A percentile compares a stretch with the other conserved stretches of the same genome.
These are phyloP conservation scores for Lutraria lutraria DNA, from an alignment of 2,888 invertebrate species.

Conservation along the genomic window DNA sequence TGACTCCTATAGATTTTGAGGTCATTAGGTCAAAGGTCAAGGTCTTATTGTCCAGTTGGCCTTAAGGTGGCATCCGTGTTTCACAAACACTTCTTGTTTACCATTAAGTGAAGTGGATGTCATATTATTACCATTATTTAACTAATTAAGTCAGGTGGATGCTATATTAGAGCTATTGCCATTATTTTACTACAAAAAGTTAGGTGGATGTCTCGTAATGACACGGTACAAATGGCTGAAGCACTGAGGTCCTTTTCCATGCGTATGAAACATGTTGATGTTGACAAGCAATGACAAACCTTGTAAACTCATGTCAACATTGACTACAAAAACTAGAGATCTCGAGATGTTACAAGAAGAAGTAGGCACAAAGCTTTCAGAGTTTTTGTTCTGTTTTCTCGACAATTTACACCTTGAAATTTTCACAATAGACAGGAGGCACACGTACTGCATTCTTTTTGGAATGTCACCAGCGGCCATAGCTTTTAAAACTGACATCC, in stretches of 20 bases:
- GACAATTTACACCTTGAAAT: slow-evolving; percentile 7
- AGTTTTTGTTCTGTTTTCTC: not conserved
- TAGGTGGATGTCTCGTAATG: too few species aligned
- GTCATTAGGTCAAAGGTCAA: too few species aligned
- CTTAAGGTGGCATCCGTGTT: too few species aligned
- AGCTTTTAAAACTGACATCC: not conserved
- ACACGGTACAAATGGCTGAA: not conserved
- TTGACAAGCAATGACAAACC: slow-evolving; percentile 8
- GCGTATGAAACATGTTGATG: not conserved
- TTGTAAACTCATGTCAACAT: not conserved
- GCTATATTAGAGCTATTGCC: too few species aligned
- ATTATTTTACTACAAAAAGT: too few species aligned
- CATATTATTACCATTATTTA: too few species aligned
- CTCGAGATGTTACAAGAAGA: not conserved
- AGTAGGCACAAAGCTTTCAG: not conserved
- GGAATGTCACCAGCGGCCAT: not conserved
- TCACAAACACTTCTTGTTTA: too few species aligned
- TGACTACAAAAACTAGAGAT: not conserved
- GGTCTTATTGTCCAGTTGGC: too few species aligned
- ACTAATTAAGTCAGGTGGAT: too few species aligned
- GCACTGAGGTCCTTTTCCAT: not conserved
- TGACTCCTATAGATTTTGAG: too few species aligned
- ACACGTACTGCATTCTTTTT: slow-evolving; percentile 2
- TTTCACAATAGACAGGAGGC: not conserved
- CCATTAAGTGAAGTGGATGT: too few species aligned